phyloP scores from a whole-genome alignment of 1,140 invertebrate genomes.

The Formica selysi region DNA sequence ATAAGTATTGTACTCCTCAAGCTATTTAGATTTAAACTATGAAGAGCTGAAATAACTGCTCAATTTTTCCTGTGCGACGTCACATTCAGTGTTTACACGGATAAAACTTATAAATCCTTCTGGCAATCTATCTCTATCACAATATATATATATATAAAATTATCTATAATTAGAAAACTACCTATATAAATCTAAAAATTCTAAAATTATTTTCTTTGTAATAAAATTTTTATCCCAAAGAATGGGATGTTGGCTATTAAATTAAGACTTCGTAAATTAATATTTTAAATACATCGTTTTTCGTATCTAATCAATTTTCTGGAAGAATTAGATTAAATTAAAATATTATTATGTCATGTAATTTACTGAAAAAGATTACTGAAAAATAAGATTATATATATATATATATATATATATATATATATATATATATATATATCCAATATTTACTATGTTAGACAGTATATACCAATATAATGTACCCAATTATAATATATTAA shows the following conservation, averaged over 20 bases:
- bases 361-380: not conserved
- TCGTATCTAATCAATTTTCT: not conserved
- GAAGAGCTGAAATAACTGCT: conserved; percentile 51
- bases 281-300: not conserved
- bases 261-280: not conserved
- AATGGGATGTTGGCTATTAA: not conserved
- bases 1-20: conserved; percentile 12
- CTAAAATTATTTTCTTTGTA: not conserved
- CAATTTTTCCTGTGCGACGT: conserved; percentile 50
- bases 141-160: not conserved
- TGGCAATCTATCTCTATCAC: not conserved
- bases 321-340: not conserved
- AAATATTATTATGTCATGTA: not conserved
- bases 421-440: too few species aligned
- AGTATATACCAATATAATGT: too few species aligned
- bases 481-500: not conserved
- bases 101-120: not conserved
- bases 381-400: too few species aligned
- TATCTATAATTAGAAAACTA: not conserved
- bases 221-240: not conserved
- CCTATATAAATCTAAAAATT: not conserved
- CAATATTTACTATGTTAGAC: too few species aligned
- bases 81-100: not conserved
- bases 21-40: conserved; percentile 45
- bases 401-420: too few species aligned